Base-by-base conservation (phyloP, 2,888 invertebrate genomes). In the Achlya flavicornis region DNA sequence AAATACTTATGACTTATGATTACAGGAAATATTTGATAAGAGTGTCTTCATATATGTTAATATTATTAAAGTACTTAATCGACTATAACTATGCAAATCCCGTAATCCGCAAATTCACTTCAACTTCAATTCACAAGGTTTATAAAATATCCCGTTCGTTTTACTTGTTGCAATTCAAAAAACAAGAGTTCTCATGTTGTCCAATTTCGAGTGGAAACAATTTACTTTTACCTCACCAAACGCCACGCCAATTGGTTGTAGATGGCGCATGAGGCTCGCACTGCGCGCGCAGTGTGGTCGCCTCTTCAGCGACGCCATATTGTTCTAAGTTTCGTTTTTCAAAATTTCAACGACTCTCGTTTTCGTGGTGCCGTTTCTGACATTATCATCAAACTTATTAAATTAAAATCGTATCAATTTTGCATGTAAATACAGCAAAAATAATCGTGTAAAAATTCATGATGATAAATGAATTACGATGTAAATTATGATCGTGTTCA, bases 181-280 rank as follows among this genome's bases (percentile, higher is more conserved):
- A 75, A 75, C 70, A 73, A 68, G 66, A 76, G 69, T 70, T 63
- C 67, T 76, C 70, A 66, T 72, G 72, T 73, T 76, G 73, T 79
- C 77, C 78, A 78, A 76, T 83, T 84, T 82, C 69, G 78, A 78
- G 71, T 76, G 76, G 80, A 83, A 84, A 85, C 85, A 83, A 87
- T 85, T 90, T 88, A 83, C 87, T 86, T 86, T 86, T 85, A 78
- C 80, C 76, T 77, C 74, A 69, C 71, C 74, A 77, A 78, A 73
- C 84, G 90, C 85, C 74, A 91, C 90, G 93, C 88, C 92, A 92
- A 92, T 93, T 91, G 91, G 83, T 69, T 76, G 85, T 88, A 88
- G 86, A 93, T 92, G 92, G 91, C 72, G 88, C 93, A 86, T 91
- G 88, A 83, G 78, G 76, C 53, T 53, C 19, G 53, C 53, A 19